phyloP scores from a whole-genome alignment of 2,888 invertebrate species.

The Lamellibrachia satsuma region DNA sequence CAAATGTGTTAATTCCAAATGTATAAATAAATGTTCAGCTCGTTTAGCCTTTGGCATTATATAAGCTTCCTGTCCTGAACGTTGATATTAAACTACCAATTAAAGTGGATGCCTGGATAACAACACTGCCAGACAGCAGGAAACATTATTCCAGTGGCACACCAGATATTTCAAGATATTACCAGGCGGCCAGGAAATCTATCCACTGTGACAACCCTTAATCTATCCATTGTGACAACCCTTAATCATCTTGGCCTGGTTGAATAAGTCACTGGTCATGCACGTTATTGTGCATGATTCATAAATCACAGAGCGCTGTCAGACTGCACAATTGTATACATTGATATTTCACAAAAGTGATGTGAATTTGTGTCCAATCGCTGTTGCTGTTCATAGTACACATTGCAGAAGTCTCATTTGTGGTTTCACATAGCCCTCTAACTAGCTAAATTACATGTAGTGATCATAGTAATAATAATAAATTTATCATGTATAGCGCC shows the following conservation, averaged over 20 bases:
- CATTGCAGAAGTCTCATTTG: not conserved
- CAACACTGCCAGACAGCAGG: not conserved
- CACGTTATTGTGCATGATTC: not conserved
- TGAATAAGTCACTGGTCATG: not conserved
- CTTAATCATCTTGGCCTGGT: not conserved
- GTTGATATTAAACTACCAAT: not conserved
- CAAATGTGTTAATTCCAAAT: not conserved
- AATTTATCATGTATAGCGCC: too few species aligned
- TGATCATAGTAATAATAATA: too few species aligned
- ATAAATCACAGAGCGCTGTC: not conserved
- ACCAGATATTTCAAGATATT: not conserved
- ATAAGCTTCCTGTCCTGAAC: not conserved
- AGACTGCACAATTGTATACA: not conserved
- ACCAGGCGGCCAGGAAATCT: not conserved
- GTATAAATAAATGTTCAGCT: not conserved
- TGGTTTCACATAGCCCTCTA: too few species aligned
- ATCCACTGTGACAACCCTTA: not conserved
- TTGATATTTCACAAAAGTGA: not conserved
- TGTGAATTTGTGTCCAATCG: not conserved
- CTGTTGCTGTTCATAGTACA: not conserved
- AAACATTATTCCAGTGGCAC: not conserved
- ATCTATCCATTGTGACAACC: not conserved
- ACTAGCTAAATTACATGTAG: too few species aligned
- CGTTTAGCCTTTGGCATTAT: not conserved
- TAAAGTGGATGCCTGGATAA: not conserved